A percentile compares a stretch with the other conserved stretches of the same genome.
Evolutionary conservation across 2,797 vertebrate species (phyloP).

Genomic region (Mus minutoides): DNA sequence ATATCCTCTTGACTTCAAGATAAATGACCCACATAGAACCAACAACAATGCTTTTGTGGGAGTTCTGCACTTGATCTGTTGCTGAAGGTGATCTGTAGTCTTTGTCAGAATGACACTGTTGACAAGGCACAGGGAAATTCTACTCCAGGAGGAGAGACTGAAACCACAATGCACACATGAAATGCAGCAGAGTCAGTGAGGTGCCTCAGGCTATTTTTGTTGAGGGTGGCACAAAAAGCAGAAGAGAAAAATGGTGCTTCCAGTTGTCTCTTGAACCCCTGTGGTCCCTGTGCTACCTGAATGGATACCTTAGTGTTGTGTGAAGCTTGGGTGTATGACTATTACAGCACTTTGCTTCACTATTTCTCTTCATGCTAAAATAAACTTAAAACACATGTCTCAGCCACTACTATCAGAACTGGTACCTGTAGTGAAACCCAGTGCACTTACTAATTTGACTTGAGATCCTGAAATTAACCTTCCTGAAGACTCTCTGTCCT

Average conservation of each 20-base stretch:
- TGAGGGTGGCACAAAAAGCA: background rate
- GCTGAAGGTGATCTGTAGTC: background rate
- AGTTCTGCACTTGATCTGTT: background rate
- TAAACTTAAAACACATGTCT: constrained; percentile 13
- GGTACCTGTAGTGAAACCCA: background rate
- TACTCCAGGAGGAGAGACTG: background rate
- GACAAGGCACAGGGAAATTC: background rate
- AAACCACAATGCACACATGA: background rate
- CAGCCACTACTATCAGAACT: background rate
- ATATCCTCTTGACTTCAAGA: background rate
- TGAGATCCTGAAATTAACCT: background rate
- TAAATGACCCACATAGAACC: background rate
- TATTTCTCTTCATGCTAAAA: background rate
- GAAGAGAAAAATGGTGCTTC: background rate
- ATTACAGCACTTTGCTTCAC: background rate
- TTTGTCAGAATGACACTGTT: background rate
- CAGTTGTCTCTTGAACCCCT: background rate
- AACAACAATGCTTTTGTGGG: background rate
- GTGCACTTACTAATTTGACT: background rate
- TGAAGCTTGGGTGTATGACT: background rate
- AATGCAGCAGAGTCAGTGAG: background rate
- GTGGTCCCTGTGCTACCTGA: background rate
- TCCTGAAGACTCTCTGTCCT: background rate
- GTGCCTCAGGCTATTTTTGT: background rate
- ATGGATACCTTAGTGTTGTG: background rate